Conservation (phyloP, 2,888 invertebrate genomes). For the Calameuta pallipes region DNA sequence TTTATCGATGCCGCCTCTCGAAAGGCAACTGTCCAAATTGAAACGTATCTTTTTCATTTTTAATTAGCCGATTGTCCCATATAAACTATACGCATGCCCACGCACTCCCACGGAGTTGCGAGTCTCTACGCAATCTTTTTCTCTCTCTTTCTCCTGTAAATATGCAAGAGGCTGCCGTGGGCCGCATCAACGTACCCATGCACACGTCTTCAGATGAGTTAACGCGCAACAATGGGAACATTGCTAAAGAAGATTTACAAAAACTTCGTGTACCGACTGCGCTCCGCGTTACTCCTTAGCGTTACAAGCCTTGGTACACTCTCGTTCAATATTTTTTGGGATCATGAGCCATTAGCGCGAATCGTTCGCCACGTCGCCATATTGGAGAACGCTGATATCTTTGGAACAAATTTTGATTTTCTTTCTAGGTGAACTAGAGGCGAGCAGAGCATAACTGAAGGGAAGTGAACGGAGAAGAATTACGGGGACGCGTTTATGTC, state of each 20-base stretch:
- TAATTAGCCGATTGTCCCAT: background rate
- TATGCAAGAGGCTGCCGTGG: background rate
- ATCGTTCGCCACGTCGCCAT: constrained; percentile 26
- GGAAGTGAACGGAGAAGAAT: background rate
- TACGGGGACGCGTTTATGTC: background rate
- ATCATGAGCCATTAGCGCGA: background rate
- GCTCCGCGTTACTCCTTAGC: background rate
- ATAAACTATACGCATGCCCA: constrained; percentile 23
- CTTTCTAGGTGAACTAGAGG: constrained; percentile 42
- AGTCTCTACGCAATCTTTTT: constrained; percentile 30
- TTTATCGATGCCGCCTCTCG: background rate
- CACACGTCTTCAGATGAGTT: background rate
- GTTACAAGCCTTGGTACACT: background rate
- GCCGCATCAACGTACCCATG: background rate
- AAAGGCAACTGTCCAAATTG: background rate
- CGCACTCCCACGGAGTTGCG: constrained; percentile 37
- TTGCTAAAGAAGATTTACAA: too few relatives aligned
- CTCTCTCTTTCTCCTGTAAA: constrained; percentile 26
- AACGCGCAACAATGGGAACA: too few relatives aligned
- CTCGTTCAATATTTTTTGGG: background rate
- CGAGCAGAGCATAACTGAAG: background rate
- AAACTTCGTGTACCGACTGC: too few relatives aligned
- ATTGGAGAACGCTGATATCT: constrained; percentile 37
- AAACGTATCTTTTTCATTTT: background rate
- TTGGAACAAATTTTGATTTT: constrained; percentile 34